A percentile compares a stretch with the other conserved stretches of the same genome.
Evolutionary conservation across 1,140 invertebrate genomes (phyloP).

Genomic region (Micrasema minimum): DNA sequence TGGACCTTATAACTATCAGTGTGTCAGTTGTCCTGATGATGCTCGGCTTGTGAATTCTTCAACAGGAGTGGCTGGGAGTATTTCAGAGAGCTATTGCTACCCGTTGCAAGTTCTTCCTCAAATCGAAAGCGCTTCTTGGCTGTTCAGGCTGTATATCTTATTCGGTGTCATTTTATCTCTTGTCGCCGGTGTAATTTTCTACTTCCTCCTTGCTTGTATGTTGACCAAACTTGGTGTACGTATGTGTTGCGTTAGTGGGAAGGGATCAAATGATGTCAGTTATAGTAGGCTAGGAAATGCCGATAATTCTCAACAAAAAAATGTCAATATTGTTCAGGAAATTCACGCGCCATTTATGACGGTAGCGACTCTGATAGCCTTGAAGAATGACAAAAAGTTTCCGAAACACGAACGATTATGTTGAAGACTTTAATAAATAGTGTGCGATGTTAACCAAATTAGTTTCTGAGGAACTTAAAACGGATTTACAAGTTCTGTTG

Average conservation of each 20-base stretch:
- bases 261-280: conserved; percentile 16
- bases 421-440: not conserved
- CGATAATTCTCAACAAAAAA: conserved; percentile 13
- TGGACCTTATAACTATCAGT: conserved; percentile 70
- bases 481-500: too few relatives aligned
- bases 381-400: not conserved
- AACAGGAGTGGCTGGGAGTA: not conserved
- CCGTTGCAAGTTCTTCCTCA: conserved; percentile 55
- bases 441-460: conserved; percentile 18
- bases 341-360: conserved; percentile 46
- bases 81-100: conserved; percentile 60
- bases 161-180: conserved; percentile 52
- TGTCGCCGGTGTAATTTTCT: conserved; percentile 28
- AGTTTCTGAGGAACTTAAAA: not conserved
- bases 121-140: conserved; percentile 57
- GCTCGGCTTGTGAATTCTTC: conserved; percentile 57
- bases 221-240: conserved; percentile 20
- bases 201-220: conserved; percentile 42
- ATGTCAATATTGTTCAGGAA: conserved; percentile 40
- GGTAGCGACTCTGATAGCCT: conserved; percentile 48
- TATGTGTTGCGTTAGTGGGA: not conserved
- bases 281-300: conserved; percentile 46
- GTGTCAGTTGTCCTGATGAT: conserved; percentile 67
- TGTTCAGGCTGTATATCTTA: conserved; percentile 54
- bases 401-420: not conserved